These are phyloP conservation scores for Drosophila cognata DNA, from an alignment of 2,888 invertebrate species.

Conservation along the genomic window DNA sequence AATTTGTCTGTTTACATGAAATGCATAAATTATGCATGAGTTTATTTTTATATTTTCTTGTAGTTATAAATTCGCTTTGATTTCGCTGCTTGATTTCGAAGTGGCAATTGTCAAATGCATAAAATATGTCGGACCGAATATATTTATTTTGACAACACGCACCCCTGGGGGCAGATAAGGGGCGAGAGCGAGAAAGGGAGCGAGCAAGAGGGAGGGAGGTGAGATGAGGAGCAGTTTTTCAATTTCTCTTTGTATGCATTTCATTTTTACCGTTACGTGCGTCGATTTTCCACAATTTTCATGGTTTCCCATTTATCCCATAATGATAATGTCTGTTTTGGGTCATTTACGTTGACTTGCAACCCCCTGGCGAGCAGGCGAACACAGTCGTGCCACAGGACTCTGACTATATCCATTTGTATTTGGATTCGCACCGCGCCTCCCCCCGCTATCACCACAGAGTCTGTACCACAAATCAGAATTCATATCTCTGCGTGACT, in stretches of 20 bases:
- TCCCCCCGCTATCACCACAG: neutral
- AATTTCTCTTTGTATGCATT: slow-evolving; percentile 65
- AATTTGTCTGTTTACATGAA: slow-evolving; percentile 79
- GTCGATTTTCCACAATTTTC: slow-evolving; percentile 65
- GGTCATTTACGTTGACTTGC: slow-evolving; percentile 57
- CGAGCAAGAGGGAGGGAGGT: neutral
- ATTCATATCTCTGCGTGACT: neutral
- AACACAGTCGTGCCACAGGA: neutral
- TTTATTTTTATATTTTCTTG: slow-evolving; percentile 43
- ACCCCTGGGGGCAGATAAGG: neutral
- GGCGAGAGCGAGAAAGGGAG: neutral
- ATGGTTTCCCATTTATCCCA: slow-evolving; percentile 64
- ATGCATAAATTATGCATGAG: slow-evolving; percentile 78
- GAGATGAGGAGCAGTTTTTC: slow-evolving; percentile 10
- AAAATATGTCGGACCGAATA: slow-evolving; percentile 64
- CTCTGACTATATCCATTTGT: slow-evolving; percentile 11
- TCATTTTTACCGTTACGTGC: slow-evolving; percentile 33
- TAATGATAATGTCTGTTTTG: slow-evolving; percentile 73
- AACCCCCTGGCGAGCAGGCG: slow-evolving; percentile 26
- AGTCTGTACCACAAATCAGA: neutral
- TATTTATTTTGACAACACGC: slow-evolving; percentile 35
- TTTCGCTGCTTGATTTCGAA: slow-evolving; percentile 54
- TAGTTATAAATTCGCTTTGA: slow-evolving; percentile 68
- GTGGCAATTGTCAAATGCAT: slow-evolving; percentile 74
- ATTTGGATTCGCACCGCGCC: neutral